Base-by-base conservation (phyloP, 2,888 invertebrate species). In the Allygus modestus region DNA sequence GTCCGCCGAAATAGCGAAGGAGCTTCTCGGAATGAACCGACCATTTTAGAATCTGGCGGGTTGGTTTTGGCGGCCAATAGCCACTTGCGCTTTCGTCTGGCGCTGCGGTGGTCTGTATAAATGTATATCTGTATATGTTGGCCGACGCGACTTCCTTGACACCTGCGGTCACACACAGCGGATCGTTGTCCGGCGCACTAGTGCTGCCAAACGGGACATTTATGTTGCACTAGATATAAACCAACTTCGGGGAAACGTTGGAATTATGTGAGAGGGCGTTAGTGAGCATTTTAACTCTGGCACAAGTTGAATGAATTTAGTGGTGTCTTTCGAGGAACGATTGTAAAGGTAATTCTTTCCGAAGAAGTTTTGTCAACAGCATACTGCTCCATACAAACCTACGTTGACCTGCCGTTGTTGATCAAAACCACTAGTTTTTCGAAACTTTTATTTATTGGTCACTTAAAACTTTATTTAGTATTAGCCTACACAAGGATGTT, bases 41-140 rank as follows among this genome's bases (percentile, higher is more conserved):
- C n/a, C 11, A 17, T 71, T 71, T 71, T 71, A 41, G 71, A 69
- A 15, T 2, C 31, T 28, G 69, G 41, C 71, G 37, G 12, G 69
- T 69, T 69, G 69, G 31, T 69, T 69, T 69, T 69, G 69, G 71
- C 65, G 65, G n/a, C 23, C 58, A 20, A 1, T 58, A 1, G 46
- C 46, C 71, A 71, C 71, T 71, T 20, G 37, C 71, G 41, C 41
- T 71, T 71, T 71, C 69, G 33, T 33, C 71, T 71, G 71, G 71
- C 71, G n/a, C 41, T 28, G 69, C 69, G 4, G 69, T 2, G 37
- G 23, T 26, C 65, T 65, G 26, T 65, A 58, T 23, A 58, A 46
- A 23, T 65, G 65, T 65, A 28, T 31, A 65, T 1, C 1, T 65
- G 15, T 65, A 15, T 58, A 58, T 58, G 11, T 69, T n/a, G n/a